These are phyloP conservation scores for Gopherus flavomarginatus DNA, from an alignment of 2,113 vertebrate species.

Conservation along the genomic window DNA sequence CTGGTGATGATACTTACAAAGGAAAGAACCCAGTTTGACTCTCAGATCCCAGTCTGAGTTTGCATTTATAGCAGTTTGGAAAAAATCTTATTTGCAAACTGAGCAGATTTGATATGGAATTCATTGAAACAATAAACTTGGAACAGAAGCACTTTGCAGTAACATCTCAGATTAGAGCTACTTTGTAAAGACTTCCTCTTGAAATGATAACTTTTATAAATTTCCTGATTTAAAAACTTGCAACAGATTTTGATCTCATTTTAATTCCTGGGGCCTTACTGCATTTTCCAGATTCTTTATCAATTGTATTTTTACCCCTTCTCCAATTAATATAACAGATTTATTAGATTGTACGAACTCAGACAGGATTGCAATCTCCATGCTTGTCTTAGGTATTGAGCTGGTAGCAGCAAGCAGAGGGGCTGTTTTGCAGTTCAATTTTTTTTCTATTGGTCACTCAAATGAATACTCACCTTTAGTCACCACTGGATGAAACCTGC, in stretches of 20 bases:
- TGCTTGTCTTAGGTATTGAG: not conserved
- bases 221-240: not conserved
- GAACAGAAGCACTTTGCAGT: not conserved
- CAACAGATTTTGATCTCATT: fast-evolving
- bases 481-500: not conserved
- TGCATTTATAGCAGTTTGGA: not conserved
- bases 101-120: not conserved
- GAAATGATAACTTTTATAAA: not conserved
- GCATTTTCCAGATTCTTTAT: fast-evolving
- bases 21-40: not conserved
- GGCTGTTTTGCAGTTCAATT: not conserved
- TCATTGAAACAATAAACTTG: not conserved
- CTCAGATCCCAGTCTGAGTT: not conserved
- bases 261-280: not conserved
- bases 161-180: not conserved
- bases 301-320: not conserved
- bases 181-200: not conserved
- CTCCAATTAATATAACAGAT: not conserved
- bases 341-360: not conserved
- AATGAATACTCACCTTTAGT: not conserved
- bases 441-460: not conserved
- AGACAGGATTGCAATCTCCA: not conserved
- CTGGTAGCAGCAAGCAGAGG: not conserved
- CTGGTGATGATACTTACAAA: not conserved
- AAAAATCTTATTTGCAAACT: not conserved